Evolutionary conservation across 2,888 invertebrate species (phyloP), one percentile per base, ranked within the genome.

Genomic region (Dicycla oo): DNA sequence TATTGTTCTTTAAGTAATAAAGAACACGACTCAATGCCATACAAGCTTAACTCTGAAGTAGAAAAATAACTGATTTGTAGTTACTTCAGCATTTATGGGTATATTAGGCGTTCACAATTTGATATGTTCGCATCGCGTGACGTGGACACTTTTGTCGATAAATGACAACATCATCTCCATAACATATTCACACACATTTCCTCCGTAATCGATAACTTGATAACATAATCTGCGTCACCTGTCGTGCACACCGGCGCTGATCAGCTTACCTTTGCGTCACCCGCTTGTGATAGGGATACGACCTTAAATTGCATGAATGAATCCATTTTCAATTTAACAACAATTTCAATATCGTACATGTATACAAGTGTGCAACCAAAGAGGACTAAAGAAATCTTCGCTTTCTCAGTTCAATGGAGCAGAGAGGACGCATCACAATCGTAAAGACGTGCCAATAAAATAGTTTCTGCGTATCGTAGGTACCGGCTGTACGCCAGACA

Each of bases 311-410:
- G 86, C 81, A 78, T 78, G 76, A 87, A 73, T 62, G 79, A 65
- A 80, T 78, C 75, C 72, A 83, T 79, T 81, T 85, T 67, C 82
- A 86, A 85, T 84, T 83, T 81, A 69, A 80, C 82, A 87, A 81
- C 86, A 77, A 87, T 87, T 80, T 82, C 86, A 81, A 86, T 85
- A 87, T 82, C 74, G 58, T 65, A 69, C 49, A 72, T 69, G 65
- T 78, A 69, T 54, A 73, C 73, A 53, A 69, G 34, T 66, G 61
- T 73, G 65, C 56, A 83, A 54, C 58, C 66, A 58, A 70, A 76
- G 77, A 62, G 67, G 77, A 69, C 76, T 83, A 62, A 81, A 81
- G 78, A 80, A 82, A 84, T 85, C 86, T 86, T 86, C 86, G 75
- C 86, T 83, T 81, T 77, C 73, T 65, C 82, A 78, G 78, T 75